A percentile compares a stretch with the other conserved stretches of the same genome.
Conservation (phyloP, 2,113 vertebrate species). For the Oreochromis tanganicae region DNA sequence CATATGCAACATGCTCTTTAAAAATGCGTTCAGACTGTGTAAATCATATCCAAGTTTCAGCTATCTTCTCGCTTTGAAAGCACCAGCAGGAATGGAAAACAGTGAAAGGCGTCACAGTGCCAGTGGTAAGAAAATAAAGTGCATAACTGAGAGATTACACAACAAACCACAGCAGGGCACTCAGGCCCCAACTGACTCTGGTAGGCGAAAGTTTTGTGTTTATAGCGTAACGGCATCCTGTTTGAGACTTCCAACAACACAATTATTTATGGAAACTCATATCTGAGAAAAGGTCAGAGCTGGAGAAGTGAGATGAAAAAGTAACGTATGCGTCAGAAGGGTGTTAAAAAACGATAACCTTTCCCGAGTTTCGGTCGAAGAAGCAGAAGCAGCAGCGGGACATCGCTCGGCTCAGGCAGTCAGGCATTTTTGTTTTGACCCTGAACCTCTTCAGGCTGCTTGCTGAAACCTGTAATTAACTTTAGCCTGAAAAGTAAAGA, state of each 20-base stretch:
- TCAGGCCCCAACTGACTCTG: slow-evolving; percentile 81
- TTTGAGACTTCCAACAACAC: slow-evolving; percentile 48
- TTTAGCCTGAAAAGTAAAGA: slow-evolving; percentile 53
- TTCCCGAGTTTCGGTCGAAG: not conserved
- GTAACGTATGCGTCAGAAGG: slow-evolving; percentile 6
- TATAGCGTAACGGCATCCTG: slow-evolving; percentile 74
- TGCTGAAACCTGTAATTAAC: slow-evolving; percentile 61
- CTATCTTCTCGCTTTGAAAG: slow-evolving; percentile 10
- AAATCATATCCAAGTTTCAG: not conserved
- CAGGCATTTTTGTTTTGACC: slow-evolving; percentile 51
- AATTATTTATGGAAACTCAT: slow-evolving; percentile 55
- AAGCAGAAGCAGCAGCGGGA: not conserved
- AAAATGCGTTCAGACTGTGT: not conserved
- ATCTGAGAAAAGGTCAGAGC: slow-evolving; percentile 10
- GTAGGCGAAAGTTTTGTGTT: slow-evolving; percentile 82
- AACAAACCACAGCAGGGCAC: slow-evolving; percentile 86
- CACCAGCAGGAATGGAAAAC: slow-evolving; percentile 58
- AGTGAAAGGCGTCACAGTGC: slow-evolving; percentile 51
- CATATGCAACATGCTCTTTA: not conserved
- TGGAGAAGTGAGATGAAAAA: slow-evolving; percentile 7
- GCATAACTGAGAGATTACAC: slow-evolving; percentile 79
- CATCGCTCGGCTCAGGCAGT: not conserved
- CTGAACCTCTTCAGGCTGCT: slow-evolving; percentile 46
- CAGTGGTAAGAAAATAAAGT: slow-evolving; percentile 80
- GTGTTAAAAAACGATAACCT: not conserved